Evolutionary conservation across 2,113 vertebrate genomes (phyloP).

Genomic region (Nerophis ophidion): DNA sequence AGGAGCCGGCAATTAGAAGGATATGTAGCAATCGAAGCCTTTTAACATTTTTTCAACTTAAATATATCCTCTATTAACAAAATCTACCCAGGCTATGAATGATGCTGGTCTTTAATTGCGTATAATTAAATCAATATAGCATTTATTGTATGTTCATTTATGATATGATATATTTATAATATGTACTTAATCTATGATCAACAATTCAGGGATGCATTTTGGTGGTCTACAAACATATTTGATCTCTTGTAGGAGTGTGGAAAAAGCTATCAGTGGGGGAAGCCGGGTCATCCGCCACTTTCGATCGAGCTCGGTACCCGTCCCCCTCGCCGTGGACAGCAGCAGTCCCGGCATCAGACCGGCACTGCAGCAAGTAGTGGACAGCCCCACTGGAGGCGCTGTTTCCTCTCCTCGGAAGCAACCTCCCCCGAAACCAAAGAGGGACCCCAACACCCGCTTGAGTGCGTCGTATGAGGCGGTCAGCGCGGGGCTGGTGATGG

Average conservation of each 20-base stretch:
- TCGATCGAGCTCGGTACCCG: constrained; percentile 74
- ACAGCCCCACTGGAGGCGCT: constrained; percentile 51
- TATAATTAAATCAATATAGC: too few relatives aligned
- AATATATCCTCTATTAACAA: too few relatives aligned
- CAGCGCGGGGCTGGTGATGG: constrained; percentile 83
- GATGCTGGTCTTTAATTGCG: too few relatives aligned
- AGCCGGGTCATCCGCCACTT: constrained; percentile 72
- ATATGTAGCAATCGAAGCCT: too few relatives aligned
- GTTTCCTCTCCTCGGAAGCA: constrained; percentile 92
- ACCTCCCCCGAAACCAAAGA: constrained; percentile 95
- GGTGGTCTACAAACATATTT: constrained; percentile 11
- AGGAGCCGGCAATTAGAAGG: too few relatives aligned
- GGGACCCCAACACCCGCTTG: constrained; percentile 92
- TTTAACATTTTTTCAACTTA: too few relatives aligned
- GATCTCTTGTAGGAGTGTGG: constrained; percentile 72
- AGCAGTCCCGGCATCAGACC: constrained; percentile 76
- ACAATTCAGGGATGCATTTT: too few relatives aligned
- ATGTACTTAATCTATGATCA: too few relatives aligned
- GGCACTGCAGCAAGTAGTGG: constrained; percentile 76
- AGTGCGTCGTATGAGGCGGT: constrained; percentile 95
- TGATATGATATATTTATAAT: too few relatives aligned
- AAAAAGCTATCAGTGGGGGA: constrained; percentile 67
- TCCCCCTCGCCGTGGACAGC: constrained; percentile 74
- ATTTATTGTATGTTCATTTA: too few relatives aligned
- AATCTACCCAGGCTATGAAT: too few relatives aligned